Evolutionary conservation across 2,113 vertebrate genomes (phyloP).

Genomic region (Pedionomus torquatus): DNA sequence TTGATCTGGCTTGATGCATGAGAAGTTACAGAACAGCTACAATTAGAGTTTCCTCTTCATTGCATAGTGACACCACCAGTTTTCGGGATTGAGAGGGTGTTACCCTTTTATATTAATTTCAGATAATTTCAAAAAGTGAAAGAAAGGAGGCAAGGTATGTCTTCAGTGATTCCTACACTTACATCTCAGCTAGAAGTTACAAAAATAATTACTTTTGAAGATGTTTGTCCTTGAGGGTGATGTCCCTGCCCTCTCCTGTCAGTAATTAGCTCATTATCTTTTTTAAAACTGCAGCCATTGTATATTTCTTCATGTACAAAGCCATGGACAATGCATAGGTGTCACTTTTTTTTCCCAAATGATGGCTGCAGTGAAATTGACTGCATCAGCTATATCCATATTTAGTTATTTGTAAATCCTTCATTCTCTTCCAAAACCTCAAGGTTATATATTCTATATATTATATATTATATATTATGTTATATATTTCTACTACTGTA

Average conservation of each 20-base stretch:
- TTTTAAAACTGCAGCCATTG: neutral
- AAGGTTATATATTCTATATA: too few species aligned
- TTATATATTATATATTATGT: too few species aligned
- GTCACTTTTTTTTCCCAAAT: neutral
- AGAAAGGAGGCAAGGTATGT: neutral
- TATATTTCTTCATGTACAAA: neutral
- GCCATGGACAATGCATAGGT: neutral
- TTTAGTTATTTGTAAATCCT: neutral
- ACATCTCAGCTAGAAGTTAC: neutral
- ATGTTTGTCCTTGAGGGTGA: neutral
- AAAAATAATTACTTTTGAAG: neutral
- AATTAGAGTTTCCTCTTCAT: neutral
- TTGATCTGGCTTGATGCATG: neutral
- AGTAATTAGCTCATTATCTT: neutral
- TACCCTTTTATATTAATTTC: neutral
- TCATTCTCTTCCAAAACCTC: neutral
- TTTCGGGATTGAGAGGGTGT: neutral
- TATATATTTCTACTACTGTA: neutral
- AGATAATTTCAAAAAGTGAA: neutral
- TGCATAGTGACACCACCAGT: neutral
- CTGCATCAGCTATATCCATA: neutral
- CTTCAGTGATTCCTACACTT: neutral
- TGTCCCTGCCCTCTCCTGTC: neutral
- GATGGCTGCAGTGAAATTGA: neutral
- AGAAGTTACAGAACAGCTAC: neutral